phyloP scores from a whole-genome alignment of 1,140 invertebrate species.

The Drosophila sp. region DNA sequence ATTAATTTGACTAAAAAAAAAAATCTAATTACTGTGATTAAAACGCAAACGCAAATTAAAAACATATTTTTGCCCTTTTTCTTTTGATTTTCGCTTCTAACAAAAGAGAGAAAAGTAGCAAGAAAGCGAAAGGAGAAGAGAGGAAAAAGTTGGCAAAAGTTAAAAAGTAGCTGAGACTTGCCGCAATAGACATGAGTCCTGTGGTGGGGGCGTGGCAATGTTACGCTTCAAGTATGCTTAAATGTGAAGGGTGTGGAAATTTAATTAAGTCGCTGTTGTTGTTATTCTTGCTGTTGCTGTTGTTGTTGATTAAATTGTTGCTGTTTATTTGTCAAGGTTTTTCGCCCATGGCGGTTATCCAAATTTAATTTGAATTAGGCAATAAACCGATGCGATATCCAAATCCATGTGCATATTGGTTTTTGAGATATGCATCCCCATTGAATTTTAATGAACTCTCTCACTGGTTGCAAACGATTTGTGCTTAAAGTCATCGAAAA shows the following conservation, averaged over 20 bases:
- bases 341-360: conserved; percentile 2
- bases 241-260: conserved; percentile 45
- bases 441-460: neutral
- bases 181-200: neutral
- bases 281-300: conserved; percentile 17
- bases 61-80: neutral
- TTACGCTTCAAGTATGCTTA: conserved; percentile 34
- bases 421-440: neutral
- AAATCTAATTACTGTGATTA: conserved; percentile 59
- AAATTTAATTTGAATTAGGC: conserved; percentile 5
- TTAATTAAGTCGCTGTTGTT: conserved; percentile 50
- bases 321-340: conserved; percentile 29
- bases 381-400: neutral
- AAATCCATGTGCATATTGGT: conserved; percentile 5
- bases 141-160: conserved; percentile 42
- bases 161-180: conserved; percentile 6
- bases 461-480: neutral
- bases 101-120: neutral
- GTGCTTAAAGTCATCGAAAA: no score
- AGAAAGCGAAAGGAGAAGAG: conserved; percentile 12
- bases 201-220: conserved; percentile 23
- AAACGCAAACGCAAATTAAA: conserved; percentile 20
- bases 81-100: neutral
- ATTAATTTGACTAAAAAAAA: conserved; percentile 38
- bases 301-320: conserved; percentile 58